These are phyloP conservation scores for Eulemur mongoz DNA, from an alignment of 2,797 vertebrate genomes.

Conservation along the genomic window DNA sequence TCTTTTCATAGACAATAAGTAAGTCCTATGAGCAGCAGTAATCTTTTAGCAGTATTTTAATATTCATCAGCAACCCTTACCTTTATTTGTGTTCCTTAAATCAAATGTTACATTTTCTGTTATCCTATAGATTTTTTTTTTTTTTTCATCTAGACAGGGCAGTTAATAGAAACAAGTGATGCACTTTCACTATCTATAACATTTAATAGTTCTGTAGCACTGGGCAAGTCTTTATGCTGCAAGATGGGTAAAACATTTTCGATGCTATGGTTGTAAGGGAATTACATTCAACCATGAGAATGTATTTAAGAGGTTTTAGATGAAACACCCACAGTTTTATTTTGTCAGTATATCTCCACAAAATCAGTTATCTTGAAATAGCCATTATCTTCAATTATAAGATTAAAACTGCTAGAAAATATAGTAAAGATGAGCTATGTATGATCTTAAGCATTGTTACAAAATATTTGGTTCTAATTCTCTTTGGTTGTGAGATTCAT, in stretches of 20 bases:
- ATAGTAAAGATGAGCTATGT: not conserved
- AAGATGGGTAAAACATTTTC: not conserved
- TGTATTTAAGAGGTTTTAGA: not conserved
- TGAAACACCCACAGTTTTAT: not conserved
- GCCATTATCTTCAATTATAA: not conserved
- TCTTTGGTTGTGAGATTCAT: not conserved
- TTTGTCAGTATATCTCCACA: not conserved
- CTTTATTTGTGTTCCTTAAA: not conserved
- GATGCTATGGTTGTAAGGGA: not conserved
- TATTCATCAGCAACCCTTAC: not conserved
- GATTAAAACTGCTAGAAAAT: not conserved
- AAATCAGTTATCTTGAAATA: not conserved
- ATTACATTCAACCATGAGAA: not conserved
- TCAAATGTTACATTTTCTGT: not conserved
- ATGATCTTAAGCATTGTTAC: not conserved
- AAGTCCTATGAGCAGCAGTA: not conserved
- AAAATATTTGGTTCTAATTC: not conserved
- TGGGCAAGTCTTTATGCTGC: not conserved
- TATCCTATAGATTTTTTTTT: not conserved
- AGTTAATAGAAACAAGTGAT: not conserved
- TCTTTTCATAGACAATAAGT: not conserved
- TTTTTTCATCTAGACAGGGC: not conserved
- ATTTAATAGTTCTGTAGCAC: not conserved
- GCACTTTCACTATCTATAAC: not conserved
- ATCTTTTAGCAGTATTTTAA: not conserved